Conservation (phyloP, 2,113 vertebrate species). For the Steatornis caripensis region DNA sequence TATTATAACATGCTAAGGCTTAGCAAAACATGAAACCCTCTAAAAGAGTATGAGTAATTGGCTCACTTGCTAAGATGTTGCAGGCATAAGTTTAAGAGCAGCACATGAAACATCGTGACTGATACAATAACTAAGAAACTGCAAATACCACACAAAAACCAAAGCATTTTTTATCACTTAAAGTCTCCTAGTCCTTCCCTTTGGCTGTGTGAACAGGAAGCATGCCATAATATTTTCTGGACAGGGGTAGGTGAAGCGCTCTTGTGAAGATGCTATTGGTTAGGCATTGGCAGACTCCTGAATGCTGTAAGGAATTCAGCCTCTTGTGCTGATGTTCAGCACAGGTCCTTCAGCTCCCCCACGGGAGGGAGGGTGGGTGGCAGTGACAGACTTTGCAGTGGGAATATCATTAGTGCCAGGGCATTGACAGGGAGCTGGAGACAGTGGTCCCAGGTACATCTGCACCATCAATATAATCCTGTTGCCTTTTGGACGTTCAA, state of each 20-base stretch:
- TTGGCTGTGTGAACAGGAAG: not conserved
- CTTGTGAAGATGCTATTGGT: not conserved
- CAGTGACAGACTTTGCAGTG: not conserved
- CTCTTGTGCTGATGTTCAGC: not conserved
- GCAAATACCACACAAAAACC: not conserved
- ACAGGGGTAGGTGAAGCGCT: not conserved
- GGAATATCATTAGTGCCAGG: not conserved
- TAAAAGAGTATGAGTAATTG: not conserved
- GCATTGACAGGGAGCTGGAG: not conserved
- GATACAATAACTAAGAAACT: not conserved
- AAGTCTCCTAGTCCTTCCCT: not conserved
- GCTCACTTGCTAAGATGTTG: rapidly evolving
- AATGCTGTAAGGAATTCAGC: not conserved
- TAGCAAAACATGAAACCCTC: not conserved
- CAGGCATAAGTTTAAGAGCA: not conserved
- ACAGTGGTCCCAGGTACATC: not conserved
- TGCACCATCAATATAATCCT: rapidly evolving
- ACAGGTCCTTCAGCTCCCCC: not conserved
- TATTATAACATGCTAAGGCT: not conserved
- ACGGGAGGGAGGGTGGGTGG: rapidly evolving
- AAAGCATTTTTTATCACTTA: not conserved
- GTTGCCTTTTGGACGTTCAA: not conserved
- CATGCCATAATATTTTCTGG: not conserved
- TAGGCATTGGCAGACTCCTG: not conserved
- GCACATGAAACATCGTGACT: not conserved